Percentiles rank a stretch among this genome's conserved stretches.
Evolutionary conservation across 2,797 vertebrate species (phyloP).

Genomic region (Acropternis orthonyx): DNA sequence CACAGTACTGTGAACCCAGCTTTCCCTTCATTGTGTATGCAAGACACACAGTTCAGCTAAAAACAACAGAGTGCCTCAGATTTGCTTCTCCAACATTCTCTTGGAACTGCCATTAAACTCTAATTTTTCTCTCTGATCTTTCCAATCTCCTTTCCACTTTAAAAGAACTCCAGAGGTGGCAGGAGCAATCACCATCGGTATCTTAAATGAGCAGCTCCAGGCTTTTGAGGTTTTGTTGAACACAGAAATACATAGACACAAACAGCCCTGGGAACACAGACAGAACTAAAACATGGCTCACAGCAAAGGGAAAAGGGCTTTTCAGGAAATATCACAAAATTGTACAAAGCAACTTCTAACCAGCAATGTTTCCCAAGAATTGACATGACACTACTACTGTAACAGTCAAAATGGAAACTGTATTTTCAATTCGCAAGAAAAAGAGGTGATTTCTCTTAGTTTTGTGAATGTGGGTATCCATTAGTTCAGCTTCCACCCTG

Average conservation of each 20-base stretch:
- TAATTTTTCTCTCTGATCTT: background rate
- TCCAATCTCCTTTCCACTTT: constrained; percentile 35
- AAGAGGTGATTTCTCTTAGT: background rate
- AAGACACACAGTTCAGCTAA: background rate
- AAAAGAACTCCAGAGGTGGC: background rate
- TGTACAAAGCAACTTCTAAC: background rate
- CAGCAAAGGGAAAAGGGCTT: background rate
- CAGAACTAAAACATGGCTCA: background rate
- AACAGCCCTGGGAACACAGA: background rate
- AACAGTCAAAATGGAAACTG: background rate
- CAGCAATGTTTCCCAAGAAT: background rate
- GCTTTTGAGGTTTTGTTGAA: background rate
- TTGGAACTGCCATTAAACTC: background rate
- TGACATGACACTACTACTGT: background rate
- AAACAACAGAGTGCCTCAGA: background rate
- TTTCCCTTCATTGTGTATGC: background rate
- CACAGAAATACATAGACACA: background rate
- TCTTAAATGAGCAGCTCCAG: background rate
- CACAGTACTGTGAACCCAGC: background rate
- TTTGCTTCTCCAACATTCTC: background rate
- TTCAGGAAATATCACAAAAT: background rate
- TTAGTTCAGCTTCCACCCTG: background rate
- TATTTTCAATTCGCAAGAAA: background rate
- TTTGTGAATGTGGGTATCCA: background rate
- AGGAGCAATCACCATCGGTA: background rate